Evolutionary conservation across 2,113 vertebrate species (phyloP).

Genomic region (Cranoglanis bouderius): DNA sequence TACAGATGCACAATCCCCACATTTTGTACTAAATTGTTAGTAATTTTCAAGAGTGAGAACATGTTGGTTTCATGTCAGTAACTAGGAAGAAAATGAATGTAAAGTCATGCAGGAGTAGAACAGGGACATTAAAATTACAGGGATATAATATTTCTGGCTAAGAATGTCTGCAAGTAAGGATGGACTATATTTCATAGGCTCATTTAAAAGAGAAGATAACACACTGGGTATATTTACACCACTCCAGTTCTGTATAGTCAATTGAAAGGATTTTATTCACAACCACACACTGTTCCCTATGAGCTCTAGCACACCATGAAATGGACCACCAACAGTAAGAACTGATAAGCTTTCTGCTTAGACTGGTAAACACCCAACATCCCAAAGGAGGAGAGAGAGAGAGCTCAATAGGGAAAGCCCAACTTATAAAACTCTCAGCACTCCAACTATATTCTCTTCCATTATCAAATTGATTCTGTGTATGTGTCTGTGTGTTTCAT

Average conservation of each 20-base stretch:
- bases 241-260: constrained; percentile 25
- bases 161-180: constrained; percentile 25
- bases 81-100: background rate
- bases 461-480: constrained; percentile 56
- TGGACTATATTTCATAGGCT: constrained; percentile 1
- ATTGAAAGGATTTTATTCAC: constrained; percentile 8
- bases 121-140: background rate
- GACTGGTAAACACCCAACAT: constrained; percentile 38
- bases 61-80: background rate
- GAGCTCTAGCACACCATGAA: constrained; percentile 21
- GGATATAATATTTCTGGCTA: background rate
- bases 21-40: background rate
- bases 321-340: constrained; percentile 38
- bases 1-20: no score
- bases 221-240: constrained; percentile 28
- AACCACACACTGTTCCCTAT: constrained; percentile 10
- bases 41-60: background rate
- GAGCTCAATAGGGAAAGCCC: constrained; percentile 1
- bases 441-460: constrained; percentile 46
- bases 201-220: background rate
- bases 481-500: background rate
- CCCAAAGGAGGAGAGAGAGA: constrained; percentile 7
- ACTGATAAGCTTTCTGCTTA: constrained; percentile 40
- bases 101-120: background rate
- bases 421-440: constrained; percentile 30